Percentiles rank a stretch among this genome's conserved stretches.
phyloP scores from a whole-genome alignment of 2,888 invertebrate species.

The Exephanes ischioxanthus region DNA sequence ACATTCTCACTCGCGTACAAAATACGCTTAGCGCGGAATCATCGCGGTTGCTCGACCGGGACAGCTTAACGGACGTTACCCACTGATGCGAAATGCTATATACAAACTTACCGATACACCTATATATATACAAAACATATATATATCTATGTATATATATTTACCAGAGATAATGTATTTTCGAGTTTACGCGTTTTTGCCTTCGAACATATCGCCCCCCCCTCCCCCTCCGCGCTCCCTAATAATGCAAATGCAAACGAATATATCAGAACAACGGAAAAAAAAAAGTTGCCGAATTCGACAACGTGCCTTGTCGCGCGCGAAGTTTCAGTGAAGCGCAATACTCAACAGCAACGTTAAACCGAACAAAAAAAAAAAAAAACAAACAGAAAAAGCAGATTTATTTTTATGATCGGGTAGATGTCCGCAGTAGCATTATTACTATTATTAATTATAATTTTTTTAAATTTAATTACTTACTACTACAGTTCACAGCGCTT shows the following conservation, averaged over 20 bases:
- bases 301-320: constrained; percentile 55
- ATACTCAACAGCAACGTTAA: constrained; percentile 49
- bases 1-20: constrained; percentile 21
- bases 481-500: not conserved
- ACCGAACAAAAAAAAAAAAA: constrained; percentile 2
- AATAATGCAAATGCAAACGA: constrained; percentile 29
- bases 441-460: not conserved
- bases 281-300: constrained; percentile 36
- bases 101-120: constrained; percentile 21
- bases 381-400: constrained; percentile 4
- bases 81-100: constrained; percentile 58
- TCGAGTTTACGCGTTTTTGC: constrained; percentile 51
- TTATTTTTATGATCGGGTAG: constrained; percentile 38
- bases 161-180: constrained; percentile 62
- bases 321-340: constrained; percentile 33
- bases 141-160: constrained; percentile 48
- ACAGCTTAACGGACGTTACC: constrained; percentile 66
- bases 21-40: constrained; percentile 14
- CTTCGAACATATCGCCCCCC: constrained; percentile 14
- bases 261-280: constrained; percentile 52
- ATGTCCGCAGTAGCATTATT: constrained; percentile 31
- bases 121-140: constrained; percentile 13
- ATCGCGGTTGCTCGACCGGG: constrained; percentile 48
- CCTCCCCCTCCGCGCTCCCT: not conserved
- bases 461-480: constrained; percentile 6